Evolutionary conservation across 2,888 invertebrate species (phyloP), one percentile per base, ranked within the genome.

Genomic region (Hermodice carunculata): DNA sequence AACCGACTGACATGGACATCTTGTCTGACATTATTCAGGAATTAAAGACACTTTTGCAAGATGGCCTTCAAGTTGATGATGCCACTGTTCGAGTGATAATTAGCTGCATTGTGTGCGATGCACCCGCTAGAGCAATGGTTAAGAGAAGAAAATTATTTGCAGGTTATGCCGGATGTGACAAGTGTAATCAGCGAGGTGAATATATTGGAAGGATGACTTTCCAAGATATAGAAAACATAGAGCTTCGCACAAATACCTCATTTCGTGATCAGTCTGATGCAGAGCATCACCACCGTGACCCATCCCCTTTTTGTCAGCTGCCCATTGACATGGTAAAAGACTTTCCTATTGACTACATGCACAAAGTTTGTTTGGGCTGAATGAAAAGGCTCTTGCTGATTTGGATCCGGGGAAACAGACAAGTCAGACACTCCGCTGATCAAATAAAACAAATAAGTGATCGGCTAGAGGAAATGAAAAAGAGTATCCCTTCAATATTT

Each of bases 121-220:
- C 68, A 1, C 65, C 68, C 17, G 68, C 68, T 6, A 65, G 32
- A 43, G 61, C 65, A 1, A 26, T 68, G 26, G 68, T 68, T 0
- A 65, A 68, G 29, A 28, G 32, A 31, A 58, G 48, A 26, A 68
- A 68, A 43, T 37, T 31, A 3, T 58, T 53, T 48, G 61, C 61
- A 8, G 68, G 68, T 5, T 68, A 65, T 57, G 51, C 28, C 51
- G 68, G 68, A 0, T 68, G 68, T 58, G 68, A 68, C 29, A 61
- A 53, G 22, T 68, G 64, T 42, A 14, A 8, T 8, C 67, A 67
- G 46, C n/a, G 8, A 11, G 67, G 67, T 1, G 6, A n/a, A 2
- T 67, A 60, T 53, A 5, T n/a, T 2, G 29, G 48, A 1, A 54
- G 28, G 32, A 37, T 61, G 8, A 61, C 32, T 4, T 63, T 37